Base-by-base conservation (phyloP, 2,888 invertebrate species). In the Trilocha varians region DNA sequence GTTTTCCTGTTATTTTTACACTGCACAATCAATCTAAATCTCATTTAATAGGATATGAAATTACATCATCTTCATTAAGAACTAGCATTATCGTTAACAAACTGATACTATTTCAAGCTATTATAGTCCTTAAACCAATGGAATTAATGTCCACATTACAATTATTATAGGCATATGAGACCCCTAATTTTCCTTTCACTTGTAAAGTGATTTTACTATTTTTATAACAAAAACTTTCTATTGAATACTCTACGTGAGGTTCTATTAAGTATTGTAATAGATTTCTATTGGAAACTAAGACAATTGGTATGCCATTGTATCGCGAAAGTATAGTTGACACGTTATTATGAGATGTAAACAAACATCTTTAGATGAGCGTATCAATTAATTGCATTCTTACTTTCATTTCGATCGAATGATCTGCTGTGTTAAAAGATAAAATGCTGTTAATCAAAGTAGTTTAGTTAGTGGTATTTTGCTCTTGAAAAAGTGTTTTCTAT, bases 181-280 rank as follows among this genome's bases (percentile, higher is more conserved):
- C 63, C 55, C 59, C 64, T 68, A 67, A 72, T 73, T 74, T 73
- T 72, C 78, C 82, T 80, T 78, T 82, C 78, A 77, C 79, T 73
- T 59, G 46, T 58, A 59, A 54, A 65, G 50, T 66, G 63, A 70
- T 74, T 75, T 70, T 69, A 66, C 62, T 65, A 70, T 70, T 73
- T 78, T 71, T 70, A 75, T 71, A 65, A 25, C 11, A 25, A 25
- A 48, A 38, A 78, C 80, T 82, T 79, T 80, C 78, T 78, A 78
- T 76, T 74, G 73, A 73, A 74, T 76, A 72, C 62, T 59, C 57
- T 67, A 70, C 70, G 65, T 69, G 69, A 46, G 53, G 43, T 45
- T 49, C 50, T 50, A 68, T 71, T 77, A 69, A 67, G 65, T 67
- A 49, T 48, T 40, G 38, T 34, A 5, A 48, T 15, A 3, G 32